Evolutionary conservation across 2,113 vertebrate species (phyloP).

Genomic region (Oncorhynchus masou): DNA sequence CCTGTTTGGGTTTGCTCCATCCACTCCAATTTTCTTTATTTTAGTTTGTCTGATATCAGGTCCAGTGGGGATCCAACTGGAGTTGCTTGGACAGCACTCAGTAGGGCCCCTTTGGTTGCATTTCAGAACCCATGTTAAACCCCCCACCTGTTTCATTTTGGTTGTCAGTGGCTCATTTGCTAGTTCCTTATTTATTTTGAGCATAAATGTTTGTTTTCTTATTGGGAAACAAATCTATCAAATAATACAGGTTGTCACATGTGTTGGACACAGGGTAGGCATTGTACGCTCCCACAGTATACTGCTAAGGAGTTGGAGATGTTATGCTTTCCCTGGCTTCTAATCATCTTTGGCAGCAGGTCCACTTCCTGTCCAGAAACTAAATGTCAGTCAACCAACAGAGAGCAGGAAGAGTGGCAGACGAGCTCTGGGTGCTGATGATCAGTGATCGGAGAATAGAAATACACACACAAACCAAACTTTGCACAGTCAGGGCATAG

Average conservation of each 20-base stretch:
- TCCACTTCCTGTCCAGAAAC: slow-evolving; percentile 92
- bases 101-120: too few species aligned
- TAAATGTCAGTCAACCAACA: slow-evolving; percentile 93
- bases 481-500: neutral
- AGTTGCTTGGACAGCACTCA: too few species aligned
- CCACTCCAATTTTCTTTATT: too few species aligned
- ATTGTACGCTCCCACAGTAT: slow-evolving; percentile 80
- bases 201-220: too few species aligned
- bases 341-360: slow-evolving; percentile 90
- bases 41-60: too few species aligned
- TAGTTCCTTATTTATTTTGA: slow-evolving; percentile 70
- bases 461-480: slow-evolving; percentile 26
- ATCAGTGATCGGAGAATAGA: slow-evolving; percentile 50
- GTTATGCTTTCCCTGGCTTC: slow-evolving; percentile 92
- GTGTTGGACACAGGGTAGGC: slow-evolving; percentile 38
- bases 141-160: too few species aligned
- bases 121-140: too few species aligned
- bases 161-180: slow-evolving; percentile 35
- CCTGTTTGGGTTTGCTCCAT: too few species aligned
- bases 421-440: slow-evolving; percentile 25
- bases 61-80: too few species aligned
- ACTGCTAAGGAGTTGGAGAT: slow-evolving; percentile 84
- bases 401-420: slow-evolving; percentile 84
- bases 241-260: slow-evolving; percentile 50
- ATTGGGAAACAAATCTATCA: slow-evolving; percentile 76